A percentile compares a stretch with the other conserved stretches of the same genome.
Conservation (phyloP, 2,797 vertebrate genomes). For the Acridotheres tristis region DNA sequence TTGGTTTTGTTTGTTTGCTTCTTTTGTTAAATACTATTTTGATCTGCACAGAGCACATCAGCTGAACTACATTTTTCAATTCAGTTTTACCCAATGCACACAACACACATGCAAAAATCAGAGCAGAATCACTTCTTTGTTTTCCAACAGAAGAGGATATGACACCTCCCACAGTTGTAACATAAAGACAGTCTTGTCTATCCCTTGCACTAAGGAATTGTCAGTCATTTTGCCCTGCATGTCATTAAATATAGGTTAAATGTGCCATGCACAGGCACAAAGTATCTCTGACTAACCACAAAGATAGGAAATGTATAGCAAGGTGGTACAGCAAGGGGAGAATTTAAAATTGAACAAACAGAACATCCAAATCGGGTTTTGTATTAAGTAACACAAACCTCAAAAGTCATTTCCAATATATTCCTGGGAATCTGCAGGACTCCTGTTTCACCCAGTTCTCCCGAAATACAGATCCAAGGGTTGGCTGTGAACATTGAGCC, state of each 20-base stretch:
- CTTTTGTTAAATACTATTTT: background rate
- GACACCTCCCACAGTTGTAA: background rate
- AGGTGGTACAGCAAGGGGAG: background rate
- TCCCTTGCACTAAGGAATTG: background rate
- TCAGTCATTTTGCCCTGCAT: background rate
- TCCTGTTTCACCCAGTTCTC: slow-evolving; percentile 95
- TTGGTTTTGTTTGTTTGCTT: background rate
- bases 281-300: background rate
- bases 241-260: background rate
- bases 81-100: background rate
- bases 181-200: background rate
- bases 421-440: slow-evolving; percentile 95
- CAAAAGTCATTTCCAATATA: slow-evolving; percentile 94
- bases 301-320: background rate
- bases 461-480: slow-evolving; percentile 98
- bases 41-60: background rate
- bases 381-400: slow-evolving; percentile 79
- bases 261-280: background rate
- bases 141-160: background rate
- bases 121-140: background rate
- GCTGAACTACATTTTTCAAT: background rate
- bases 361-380: background rate
- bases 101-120: background rate
- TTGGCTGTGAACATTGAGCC: slow-evolving; percentile 99
- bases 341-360: background rate